phyloP scores from a whole-genome alignment of 2,113 vertebrate genomes.

The Potamarius usumacintae region DNA sequence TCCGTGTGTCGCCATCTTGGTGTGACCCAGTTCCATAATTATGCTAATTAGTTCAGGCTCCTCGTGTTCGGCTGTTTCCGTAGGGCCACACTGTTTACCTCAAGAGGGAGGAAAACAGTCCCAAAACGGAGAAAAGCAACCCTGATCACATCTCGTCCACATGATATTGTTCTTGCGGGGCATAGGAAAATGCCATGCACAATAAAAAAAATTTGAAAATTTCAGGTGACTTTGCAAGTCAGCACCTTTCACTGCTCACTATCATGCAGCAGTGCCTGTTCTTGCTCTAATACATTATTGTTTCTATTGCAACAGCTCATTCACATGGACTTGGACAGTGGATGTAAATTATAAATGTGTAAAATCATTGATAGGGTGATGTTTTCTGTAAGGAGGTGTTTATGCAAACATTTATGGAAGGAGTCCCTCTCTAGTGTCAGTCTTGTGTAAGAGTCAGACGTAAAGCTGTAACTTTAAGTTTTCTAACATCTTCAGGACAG shows the following conservation, averaged over 20 bases:
- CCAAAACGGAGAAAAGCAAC: no score
- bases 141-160: no score
- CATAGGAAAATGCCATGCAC: no score
- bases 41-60: no score
- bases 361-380: not conserved
- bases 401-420: not conserved
- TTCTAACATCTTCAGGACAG: not conserved
- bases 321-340: not conserved
- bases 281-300: not conserved
- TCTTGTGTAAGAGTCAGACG: not conserved
- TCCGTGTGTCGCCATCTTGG: no score
- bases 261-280: not conserved
- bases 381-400: not conserved
- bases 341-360: not conserved
- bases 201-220: no score
- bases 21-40: no score
- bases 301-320: not conserved
- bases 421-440: not conserved
- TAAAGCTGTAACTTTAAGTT: not conserved
- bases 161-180: no score
- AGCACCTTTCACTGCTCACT: not conserved
- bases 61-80: no score
- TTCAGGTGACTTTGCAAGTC: no score
- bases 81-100: no score
- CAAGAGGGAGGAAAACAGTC: no score